Evolutionary conservation across 2,888 invertebrate genomes (phyloP).

Genomic region (Seira musarum): DNA sequence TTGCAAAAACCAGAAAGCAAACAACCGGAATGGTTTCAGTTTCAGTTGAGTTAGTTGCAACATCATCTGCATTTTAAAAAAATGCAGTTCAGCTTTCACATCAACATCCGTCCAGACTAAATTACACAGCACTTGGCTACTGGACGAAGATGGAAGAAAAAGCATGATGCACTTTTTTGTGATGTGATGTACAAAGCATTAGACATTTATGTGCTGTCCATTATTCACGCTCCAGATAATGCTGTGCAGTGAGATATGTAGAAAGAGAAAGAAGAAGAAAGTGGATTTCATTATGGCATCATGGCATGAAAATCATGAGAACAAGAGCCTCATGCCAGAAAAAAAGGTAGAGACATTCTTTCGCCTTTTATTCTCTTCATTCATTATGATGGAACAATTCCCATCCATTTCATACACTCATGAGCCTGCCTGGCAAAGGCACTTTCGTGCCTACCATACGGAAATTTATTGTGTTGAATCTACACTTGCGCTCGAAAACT

Average conservation of each 20-base stretch:
- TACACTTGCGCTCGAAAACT: not conserved
- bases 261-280: constrained; percentile 11
- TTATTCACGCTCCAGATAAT: constrained; percentile 45
- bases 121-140: not conserved
- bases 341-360: not conserved
- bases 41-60: not conserved
- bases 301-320: not conserved
- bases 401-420: not conserved
- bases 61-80: not conserved
- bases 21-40: not conserved
- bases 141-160: no score
- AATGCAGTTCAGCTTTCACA: not conserved
- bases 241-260: not conserved
- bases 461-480: not conserved
- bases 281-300: constrained; percentile 31
- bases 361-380: not conserved
- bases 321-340: not conserved
- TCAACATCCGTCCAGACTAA: not conserved
- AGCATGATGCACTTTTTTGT: not conserved
- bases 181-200: constrained; percentile 2
- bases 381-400: constrained; percentile 7
- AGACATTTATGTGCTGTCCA: constrained; percentile 32
- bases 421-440: not conserved
- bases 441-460: not conserved
- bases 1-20: not conserved